Evolutionary conservation across 2,797 vertebrate genomes (phyloP).

Genomic region (Coregonus ussuriensis): DNA sequence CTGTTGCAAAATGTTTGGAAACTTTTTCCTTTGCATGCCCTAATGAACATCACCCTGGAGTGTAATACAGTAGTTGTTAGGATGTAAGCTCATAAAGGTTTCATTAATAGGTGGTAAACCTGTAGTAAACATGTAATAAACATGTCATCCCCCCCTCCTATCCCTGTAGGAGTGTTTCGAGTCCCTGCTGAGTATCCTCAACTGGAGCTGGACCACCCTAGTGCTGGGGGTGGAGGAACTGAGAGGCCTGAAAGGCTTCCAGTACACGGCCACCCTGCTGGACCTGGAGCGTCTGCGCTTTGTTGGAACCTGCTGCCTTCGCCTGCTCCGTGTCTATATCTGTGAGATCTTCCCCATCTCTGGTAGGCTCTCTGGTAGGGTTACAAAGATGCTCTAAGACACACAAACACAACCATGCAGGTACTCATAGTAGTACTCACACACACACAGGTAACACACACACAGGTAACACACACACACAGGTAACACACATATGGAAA

Average conservation of each 20-base stretch:
- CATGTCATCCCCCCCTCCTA: neutral
- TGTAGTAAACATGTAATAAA: neutral
- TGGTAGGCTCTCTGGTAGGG: conserved; percentile 90
- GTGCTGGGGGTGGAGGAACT: conserved; percentile 97
- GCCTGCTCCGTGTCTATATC: conserved; percentile 94
- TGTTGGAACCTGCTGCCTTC: conserved; percentile 95
- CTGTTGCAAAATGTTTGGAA: neutral
- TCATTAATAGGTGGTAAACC: neutral
- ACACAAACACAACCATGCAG: neutral
- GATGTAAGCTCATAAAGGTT: neutral
- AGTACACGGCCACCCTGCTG: conserved; percentile 95
- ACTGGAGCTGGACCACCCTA: conserved; percentile 99
- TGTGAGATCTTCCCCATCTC: conserved; percentile 99
- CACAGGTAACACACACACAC: too few relatives aligned
- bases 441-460: too few relatives aligned
- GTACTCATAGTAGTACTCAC: neutral
- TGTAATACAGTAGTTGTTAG: neutral
- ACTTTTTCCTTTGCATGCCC: neutral
- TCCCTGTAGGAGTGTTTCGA: conserved; percentile 93
- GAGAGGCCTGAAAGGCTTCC: conserved; percentile 95
- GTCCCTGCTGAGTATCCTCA: conserved; percentile 93
- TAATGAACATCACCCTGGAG: neutral
- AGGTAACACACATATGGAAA: too few relatives aligned
- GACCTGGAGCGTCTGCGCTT: conserved; percentile 96
- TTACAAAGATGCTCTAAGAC: neutral